Base-by-base conservation (phyloP, 1,140 invertebrate genomes). In the Tetramorium simillimum region DNA sequence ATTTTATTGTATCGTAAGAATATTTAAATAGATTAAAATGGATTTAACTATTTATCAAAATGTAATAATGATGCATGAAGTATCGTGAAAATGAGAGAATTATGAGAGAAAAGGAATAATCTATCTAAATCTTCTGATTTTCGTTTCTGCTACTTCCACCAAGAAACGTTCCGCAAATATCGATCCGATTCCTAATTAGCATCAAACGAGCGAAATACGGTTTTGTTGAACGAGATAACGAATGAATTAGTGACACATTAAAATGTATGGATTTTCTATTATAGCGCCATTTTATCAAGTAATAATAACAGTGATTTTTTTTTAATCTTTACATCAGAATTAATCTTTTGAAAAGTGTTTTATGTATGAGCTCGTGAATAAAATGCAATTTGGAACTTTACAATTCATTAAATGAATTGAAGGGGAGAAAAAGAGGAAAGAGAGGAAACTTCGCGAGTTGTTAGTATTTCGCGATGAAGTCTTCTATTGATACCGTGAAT, bases 21-120 rank as follows among this genome's bases (percentile, higher is more conserved):
- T 16, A 21, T 33, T 33, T 33, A 33, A 33, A 33, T 33, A 3
- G 21, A 63, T 63, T 90, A 78, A 53, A 80, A 89, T 86, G 24
- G 62, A 85, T n/a, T n/a, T 58, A 62, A 67, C 75, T 86, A 86
- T 69, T 18, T 76, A 46, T 90, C 81, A 73, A 18, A 76, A 88
- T 78, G 60, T 88, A 87, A 90, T 81, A 60, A n/a, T 70, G 70
- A 46, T 51, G 70, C 12, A 77, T 87, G 60, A 77, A 78, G 18
- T 33, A 43, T 69, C 43, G 16, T 21, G 21, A 24, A 16, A 86
- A 82, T 86, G 73, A 89, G 65, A 86, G 53, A 65, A 16, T 49
- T 24, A 81, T 24, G 37, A 56, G 37, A 33, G 21, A 72, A 28
- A 58, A 73, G n/a, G 33, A 24, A 58, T 62, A 69, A 49, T 28